Base-by-base conservation (phyloP, 2,797 vertebrate genomes). In the Chrysocyon brachyurus region DNA sequence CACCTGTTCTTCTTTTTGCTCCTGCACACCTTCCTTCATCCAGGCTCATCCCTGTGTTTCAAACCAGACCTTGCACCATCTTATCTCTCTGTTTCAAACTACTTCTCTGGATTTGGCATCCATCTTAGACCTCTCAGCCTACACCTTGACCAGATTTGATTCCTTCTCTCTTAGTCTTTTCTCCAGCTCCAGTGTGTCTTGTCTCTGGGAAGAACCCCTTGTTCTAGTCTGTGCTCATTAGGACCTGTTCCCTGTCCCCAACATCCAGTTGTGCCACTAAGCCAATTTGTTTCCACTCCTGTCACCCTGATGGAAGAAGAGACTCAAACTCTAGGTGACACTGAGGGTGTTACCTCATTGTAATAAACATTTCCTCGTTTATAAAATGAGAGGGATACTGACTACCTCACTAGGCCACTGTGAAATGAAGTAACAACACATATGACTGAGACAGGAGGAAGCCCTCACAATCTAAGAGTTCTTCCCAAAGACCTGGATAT, bases 171-270 rank as follows among this genome's bases (percentile, higher is more conserved):
- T 24, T 8, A 16, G 24, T 57, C 31, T 68, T 66, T 15, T 83
- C 24, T 91, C 57, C 3, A 63, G 33, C 19, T 19, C 12, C 21
- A 28, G 28, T 28, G 14, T 28, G 16, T 54, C 46, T 78, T 59
- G 19, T 85, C 28, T 85, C 24, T 84, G 64, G 10, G 24, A 33
- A 83, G 57, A 96, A 72, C 1, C 70, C 17, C 31, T 87, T 59
- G 3, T 82, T 90, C 56, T 70, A 61, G 3, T 81, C 11, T 73
- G 9, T 72, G 36, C 15, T 21, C 31, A 83, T 16, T n/a, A 72
- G 21, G 12, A 61, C 33, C 9, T n/a, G 1, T 6, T 2, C 3
- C 10, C 4, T 68, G 12, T 3, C 1, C 6, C 5, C 0, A 78
- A 52, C 8, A 21, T n/a, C 28, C 26, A 57, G 22, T 5, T 26